These are phyloP conservation scores for Gorsachius goisagi DNA, from an alignment of 2,113 vertebrate species.

Conservation along the genomic window DNA sequence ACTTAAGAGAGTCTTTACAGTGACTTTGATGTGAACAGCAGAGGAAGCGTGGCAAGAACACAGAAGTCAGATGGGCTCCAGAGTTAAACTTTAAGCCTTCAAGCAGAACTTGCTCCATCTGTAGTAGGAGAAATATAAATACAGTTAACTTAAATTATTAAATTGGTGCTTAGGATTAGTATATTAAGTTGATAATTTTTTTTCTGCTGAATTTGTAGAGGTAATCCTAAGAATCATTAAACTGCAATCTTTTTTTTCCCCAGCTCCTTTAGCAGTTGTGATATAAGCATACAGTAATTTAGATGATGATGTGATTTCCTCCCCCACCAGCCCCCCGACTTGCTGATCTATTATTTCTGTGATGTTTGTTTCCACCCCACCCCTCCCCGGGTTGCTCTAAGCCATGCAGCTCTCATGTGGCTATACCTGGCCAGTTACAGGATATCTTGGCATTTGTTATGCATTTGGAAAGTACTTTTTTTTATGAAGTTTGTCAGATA, in stretches of 20 bases:
- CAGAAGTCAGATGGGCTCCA: constrained; percentile 49
- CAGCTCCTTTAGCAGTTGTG: constrained; percentile 50
- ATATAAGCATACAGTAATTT: constrained; percentile 58
- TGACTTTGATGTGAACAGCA: constrained; percentile 45
- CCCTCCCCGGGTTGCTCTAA: constrained; percentile 29
- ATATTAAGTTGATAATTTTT: constrained; percentile 51
- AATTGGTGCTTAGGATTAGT: constrained; percentile 81
- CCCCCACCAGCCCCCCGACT: neutral
- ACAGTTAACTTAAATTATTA: constrained; percentile 66
- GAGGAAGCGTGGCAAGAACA: constrained; percentile 45
- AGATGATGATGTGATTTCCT: constrained; percentile 43
- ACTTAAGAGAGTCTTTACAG: constrained; percentile 11
- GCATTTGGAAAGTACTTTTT: constrained; percentile 65
- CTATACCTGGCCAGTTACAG: constrained; percentile 66
- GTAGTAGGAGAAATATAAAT: constrained; percentile 56
- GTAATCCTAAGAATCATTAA: constrained; percentile 53
- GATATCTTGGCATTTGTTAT: constrained; percentile 71
- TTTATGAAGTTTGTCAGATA: constrained; percentile 45
- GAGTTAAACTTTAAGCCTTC: constrained; percentile 62
- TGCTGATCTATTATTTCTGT: constrained; percentile 24
- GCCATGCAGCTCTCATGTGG: constrained; percentile 62
- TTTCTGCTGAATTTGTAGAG: constrained; percentile 54
- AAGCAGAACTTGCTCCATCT: constrained; percentile 52
- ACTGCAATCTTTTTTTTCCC: neutral
- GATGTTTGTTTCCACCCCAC: neutral